A percentile compares a stretch with the other conserved stretches of the same genome.
Conservation (phyloP, 2,113 vertebrate genomes). For the Perognathus longimembris region DNA sequence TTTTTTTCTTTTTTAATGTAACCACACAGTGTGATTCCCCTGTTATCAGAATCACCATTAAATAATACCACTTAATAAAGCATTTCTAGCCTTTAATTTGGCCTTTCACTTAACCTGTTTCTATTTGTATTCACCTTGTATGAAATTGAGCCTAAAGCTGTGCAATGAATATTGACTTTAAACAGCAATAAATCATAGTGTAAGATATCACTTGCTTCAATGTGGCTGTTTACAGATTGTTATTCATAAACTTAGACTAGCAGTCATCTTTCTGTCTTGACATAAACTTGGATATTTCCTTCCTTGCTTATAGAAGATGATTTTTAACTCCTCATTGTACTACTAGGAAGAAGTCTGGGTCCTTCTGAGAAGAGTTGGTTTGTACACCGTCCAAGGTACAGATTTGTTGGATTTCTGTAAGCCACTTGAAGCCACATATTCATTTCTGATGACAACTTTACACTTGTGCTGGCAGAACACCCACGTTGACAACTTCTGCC, state of each 20-base stretch:
- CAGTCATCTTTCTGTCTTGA: slow-evolving; percentile 8
- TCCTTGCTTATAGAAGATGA: slow-evolving; percentile 49
- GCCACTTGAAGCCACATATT: slow-evolving; percentile 68
- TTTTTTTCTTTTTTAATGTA: slow-evolving; percentile 21
- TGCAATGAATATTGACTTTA: slow-evolving; percentile 36
- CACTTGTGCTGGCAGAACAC: slow-evolving; percentile 80
- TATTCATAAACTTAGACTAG: slow-evolving; percentile 51
- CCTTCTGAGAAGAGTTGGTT: slow-evolving; percentile 65
- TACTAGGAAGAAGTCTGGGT: slow-evolving; percentile 68
- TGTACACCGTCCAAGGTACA: slow-evolving; percentile 55
- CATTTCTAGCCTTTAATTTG: slow-evolving; percentile 8
- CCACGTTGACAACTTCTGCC: slow-evolving; percentile 78
- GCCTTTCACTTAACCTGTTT: slow-evolving; percentile 36
- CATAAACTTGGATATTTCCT: slow-evolving; percentile 59
- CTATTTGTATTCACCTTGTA: slow-evolving; percentile 16
- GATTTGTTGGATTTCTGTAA: slow-evolving; percentile 73
- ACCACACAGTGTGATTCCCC: background rate
- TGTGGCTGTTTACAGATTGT: slow-evolving; percentile 39
- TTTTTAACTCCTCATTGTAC: slow-evolving; percentile 62
- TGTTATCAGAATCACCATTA: slow-evolving; percentile 21
- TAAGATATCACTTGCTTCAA: background rate
- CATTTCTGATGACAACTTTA: slow-evolving; percentile 82
- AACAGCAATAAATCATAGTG: slow-evolving; percentile 35
- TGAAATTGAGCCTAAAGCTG: slow-evolving; percentile 9
- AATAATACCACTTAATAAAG: background rate